Evolutionary conservation across 2,113 vertebrate species (phyloP).

Genomic region (Burhinus bistriatus): DNA sequence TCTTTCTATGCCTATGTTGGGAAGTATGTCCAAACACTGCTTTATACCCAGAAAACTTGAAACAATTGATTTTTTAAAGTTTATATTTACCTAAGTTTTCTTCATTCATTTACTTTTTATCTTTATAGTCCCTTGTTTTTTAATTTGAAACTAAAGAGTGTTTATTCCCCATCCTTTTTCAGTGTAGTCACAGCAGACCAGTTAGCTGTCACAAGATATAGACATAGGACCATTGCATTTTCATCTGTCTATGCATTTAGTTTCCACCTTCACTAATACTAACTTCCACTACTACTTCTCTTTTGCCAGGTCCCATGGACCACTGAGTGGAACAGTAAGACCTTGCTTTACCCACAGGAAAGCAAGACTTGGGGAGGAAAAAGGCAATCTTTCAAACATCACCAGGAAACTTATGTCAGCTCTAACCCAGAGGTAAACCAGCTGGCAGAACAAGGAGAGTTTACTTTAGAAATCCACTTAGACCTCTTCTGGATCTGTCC

Average conservation of each 20-base stretch:
- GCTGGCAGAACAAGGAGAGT: neutral
- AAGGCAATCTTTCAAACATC: neutral
- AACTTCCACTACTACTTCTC: neutral
- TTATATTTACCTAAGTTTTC: neutral
- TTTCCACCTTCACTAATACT: neutral
- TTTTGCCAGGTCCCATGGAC: neutral
- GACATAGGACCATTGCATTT: neutral
- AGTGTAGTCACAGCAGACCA: neutral
- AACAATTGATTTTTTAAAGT: neutral
- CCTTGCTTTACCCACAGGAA: neutral
- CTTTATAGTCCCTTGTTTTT: neutral
- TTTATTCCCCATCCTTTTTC: neutral
- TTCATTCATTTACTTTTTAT: neutral
- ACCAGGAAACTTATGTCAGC: neutral
- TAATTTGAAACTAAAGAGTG: neutral
- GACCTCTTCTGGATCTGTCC: neutral
- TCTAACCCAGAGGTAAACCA: neutral
- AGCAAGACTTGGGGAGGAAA: neutral
- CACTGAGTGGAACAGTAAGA: neutral
- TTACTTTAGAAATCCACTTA: neutral
- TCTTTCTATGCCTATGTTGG: neutral
- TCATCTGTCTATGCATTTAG: neutral
- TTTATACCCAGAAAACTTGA: neutral
- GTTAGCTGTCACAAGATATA: neutral
- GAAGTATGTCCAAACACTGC: neutral